Base-by-base conservation (phyloP, 2,113 vertebrate genomes). In the Notarius quadriscutis region DNA sequence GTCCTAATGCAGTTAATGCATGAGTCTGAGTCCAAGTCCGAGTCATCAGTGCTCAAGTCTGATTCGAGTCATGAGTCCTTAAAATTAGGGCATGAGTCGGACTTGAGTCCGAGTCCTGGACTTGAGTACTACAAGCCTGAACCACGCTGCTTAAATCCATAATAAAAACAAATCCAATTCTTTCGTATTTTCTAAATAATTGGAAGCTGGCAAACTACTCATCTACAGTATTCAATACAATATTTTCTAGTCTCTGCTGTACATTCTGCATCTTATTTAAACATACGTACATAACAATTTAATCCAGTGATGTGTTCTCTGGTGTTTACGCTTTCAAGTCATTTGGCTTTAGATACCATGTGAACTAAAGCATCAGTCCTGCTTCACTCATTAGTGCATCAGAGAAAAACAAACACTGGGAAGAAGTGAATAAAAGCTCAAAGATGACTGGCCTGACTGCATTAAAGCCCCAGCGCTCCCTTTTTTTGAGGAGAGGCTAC, bases 391-490 rank as follows among this genome's bases (percentile, higher is more conserved):
- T 91, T 91, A 90, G n/a, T 78, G 74, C 71, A 80, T 90, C 67
- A 89, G 89, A 89, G 85, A 89, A 89, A 81, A 85, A 89, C 83
- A 91, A 89, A 51, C 11, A 81, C 79, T 48, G 80, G 82, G 85
- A 81, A 90, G 77, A 72, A 58, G 57, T 50, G 86, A 83, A 87
- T 58, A 85, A 84, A 90, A 50, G 79, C 67, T 63, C 51, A 88
- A 82, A 91, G 84, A 89, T 60, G 60, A 84, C 55, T 85, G 80
- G 67, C 62, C 90, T 87, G 89, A 84, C 41, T 34, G 83, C 89
- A 92, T 91, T 92, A 91, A 91, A 93, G 91, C 83, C 87, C 89
- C 65, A 82, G 74, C 87, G 88, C 92, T 91, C 91, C 87, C 88
- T 91, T 89, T 84, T 78, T 18, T 11, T 55, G 84, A 91, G 87